phyloP scores from a whole-genome alignment of 2,888 invertebrate species.

The Thysanoteuthis rhombus region DNA sequence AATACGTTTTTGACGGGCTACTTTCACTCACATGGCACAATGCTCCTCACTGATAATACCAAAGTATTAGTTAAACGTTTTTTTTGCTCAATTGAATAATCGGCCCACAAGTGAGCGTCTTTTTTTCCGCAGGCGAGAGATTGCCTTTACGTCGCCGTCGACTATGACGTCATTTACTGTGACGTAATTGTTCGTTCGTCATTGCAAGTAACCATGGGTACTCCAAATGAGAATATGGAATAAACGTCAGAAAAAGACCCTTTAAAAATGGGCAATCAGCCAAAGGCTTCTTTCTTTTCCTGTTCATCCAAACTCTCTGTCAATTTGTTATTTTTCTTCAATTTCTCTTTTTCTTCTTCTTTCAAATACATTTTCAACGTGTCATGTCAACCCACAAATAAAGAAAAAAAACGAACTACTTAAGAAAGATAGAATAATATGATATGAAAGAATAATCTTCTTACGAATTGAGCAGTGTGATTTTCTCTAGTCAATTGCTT shows the following conservation, averaged over 20 bases:
- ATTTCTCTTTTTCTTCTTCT: background rate
- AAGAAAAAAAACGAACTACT: too few species aligned
- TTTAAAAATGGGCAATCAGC: background rate
- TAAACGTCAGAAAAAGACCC: background rate
- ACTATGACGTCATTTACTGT: background rate
- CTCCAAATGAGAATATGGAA: background rate
- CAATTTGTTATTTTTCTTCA: background rate
- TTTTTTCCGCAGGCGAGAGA: background rate
- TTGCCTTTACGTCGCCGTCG: background rate
- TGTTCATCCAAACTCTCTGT: background rate
- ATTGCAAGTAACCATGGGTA: background rate
- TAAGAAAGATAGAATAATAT: background rate
- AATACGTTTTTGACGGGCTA: too few species aligned
- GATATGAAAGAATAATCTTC: background rate
- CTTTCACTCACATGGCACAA: too few species aligned
- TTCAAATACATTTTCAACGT: too few species aligned
- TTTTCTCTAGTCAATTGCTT: too few species aligned
- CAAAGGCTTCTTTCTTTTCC: background rate
- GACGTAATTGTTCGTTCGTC: background rate
- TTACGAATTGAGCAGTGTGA: too few species aligned
- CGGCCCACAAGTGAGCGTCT: background rate
- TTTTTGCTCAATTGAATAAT: background rate
- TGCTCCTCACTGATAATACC: background rate
- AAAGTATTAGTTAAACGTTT: background rate
- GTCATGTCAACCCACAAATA: too few species aligned